Conservation (phyloP, 2,797 vertebrate species). For the Sebastes paucispinis region DNA sequence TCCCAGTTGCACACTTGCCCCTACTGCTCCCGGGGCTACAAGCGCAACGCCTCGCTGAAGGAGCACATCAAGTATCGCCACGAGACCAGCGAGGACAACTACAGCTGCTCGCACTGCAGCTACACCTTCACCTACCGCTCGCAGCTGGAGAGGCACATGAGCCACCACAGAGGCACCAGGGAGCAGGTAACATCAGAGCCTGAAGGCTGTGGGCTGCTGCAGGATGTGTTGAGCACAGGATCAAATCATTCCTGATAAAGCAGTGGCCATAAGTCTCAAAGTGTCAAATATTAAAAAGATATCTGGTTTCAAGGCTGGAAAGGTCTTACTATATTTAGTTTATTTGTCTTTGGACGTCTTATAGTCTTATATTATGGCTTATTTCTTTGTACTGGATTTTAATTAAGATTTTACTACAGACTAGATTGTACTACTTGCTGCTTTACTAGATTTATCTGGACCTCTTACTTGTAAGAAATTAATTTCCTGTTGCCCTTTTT, state of each 20-base stretch:
- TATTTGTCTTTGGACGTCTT: not conserved
- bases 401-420: not conserved
- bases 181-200: slow-evolving; percentile 86
- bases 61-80: slow-evolving; percentile 99
- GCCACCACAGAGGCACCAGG: slow-evolving; percentile 92
- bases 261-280: not conserved
- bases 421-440: not conserved
- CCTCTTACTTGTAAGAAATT: not conserved
- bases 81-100: slow-evolving; percentile 98
- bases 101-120: slow-evolving; percentile 97
- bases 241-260: not conserved
- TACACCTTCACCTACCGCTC: slow-evolving; percentile 98
- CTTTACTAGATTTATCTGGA: not conserved
- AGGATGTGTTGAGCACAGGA: no score
- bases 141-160: slow-evolving; percentile 98
- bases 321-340: not conserved
- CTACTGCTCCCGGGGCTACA: slow-evolving; percentile 97
- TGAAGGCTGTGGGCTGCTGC: no score
- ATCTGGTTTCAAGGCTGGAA: not conserved
- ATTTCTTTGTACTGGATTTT: not conserved
- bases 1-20: slow-evolving; percentile 96
- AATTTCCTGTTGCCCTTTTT: not conserved
- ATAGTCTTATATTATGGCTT: not conserved
- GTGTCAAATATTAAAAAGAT: not conserved
- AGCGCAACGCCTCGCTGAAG: slow-evolving; percentile 97